These are phyloP conservation scores for Gyrodactylus bullatarudis DNA, from an alignment of 1,140 invertebrate genomes.

Conservation along the genomic window DNA sequence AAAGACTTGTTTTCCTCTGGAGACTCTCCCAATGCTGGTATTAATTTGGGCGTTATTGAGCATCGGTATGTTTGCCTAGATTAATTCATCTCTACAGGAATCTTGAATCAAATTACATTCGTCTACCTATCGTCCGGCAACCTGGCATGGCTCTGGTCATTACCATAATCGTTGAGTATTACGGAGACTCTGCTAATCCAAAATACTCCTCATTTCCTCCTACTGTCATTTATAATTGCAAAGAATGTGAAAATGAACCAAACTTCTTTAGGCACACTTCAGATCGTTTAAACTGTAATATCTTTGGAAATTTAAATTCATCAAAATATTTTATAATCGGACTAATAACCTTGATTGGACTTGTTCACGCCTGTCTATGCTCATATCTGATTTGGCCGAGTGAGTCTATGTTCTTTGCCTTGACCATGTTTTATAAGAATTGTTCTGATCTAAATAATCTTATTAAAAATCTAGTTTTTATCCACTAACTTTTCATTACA, in stretches of 20 bases:
- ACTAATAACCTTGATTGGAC: not conserved
- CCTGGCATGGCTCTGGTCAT: not conserved
- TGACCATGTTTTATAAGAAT: too few relatives aligned
- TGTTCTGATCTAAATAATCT: not conserved
- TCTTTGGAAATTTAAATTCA: not conserved
- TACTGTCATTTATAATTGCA: not conserved
- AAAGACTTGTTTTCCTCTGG: not conserved
- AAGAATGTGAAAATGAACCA: not conserved
- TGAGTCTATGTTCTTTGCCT: too few relatives aligned
- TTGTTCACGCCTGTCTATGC: not conserved
- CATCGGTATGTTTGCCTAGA: not conserved
- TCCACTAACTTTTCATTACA: not conserved
- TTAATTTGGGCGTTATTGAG: not conserved
- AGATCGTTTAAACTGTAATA: not conserved
- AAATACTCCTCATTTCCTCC: not conserved
- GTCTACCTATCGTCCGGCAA: not conserved
- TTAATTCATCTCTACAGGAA: not conserved
- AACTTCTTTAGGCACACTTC: not conserved
- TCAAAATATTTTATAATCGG: not conserved
- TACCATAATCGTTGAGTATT: not conserved
- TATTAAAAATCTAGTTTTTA: not conserved
- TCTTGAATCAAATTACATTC: not conserved
- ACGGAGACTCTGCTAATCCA: not conserved
- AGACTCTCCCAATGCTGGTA: not conserved
- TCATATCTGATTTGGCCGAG: not conserved